These are phyloP conservation scores for Adelges cooleyi DNA, from an alignment of 1,140 invertebrate species.

Conservation along the genomic window DNA sequence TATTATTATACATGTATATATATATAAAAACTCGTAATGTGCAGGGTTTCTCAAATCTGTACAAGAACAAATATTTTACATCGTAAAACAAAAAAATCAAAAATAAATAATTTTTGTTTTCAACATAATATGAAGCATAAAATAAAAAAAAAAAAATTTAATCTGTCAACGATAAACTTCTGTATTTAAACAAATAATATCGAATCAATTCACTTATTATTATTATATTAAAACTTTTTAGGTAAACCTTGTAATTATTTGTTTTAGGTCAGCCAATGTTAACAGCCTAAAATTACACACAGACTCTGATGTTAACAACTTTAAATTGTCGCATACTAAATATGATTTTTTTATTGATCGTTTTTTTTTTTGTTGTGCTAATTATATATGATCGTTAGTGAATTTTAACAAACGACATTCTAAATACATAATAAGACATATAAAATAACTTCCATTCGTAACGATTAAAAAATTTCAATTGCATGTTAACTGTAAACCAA, in stretches of 20 bases:
- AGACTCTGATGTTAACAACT: neutral
- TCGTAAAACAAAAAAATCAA: neutral
- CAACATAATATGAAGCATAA: conserved; percentile 1
- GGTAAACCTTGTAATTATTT: neutral
- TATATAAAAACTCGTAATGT: neutral
- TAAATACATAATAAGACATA: conserved; percentile 9
- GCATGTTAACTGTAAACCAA: no score
- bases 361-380: conserved; percentile 2
- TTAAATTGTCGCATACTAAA: neutral
- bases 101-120: neutral
- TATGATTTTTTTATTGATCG: neutral
- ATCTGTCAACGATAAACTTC: neutral
- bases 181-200: neutral
- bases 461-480: no score
- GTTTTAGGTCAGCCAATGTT: conserved; percentile 12
- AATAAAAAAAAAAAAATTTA: neutral
- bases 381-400: neutral
- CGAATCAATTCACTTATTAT: neutral
- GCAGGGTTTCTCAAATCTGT: neutral
- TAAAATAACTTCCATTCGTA: no score
- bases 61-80: conserved; percentile 21
- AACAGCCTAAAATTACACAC: neutral
- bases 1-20: conserved; percentile 19
- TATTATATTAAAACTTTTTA: neutral
- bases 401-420: neutral